Percentiles rank a stretch among this genome's conserved stretches.
These are phyloP conservation scores for Glandiceps talaboti DNA, from an alignment of 53 echinoderm and acorn worm species.

Conservation along the genomic window DNA sequence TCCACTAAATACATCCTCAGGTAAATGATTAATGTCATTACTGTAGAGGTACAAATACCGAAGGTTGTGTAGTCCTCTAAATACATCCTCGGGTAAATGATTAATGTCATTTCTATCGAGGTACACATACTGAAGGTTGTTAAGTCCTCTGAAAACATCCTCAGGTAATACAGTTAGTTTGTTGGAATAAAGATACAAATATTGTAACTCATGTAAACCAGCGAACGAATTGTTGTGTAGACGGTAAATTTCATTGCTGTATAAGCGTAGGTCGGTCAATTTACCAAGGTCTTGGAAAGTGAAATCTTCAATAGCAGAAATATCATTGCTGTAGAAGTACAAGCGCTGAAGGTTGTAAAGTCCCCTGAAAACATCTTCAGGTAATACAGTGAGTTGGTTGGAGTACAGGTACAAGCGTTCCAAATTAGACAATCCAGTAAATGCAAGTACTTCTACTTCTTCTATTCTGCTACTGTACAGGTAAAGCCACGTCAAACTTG, in stretches of 20 bases:
- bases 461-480: background rate
- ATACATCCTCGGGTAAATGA: background rate
- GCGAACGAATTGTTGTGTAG: background rate
- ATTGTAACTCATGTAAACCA: background rate
- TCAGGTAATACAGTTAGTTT: background rate
- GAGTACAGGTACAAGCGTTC: background rate
- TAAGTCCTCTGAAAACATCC: background rate
- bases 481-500: background rate
- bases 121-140: background rate
- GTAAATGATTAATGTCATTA: too few species aligned
- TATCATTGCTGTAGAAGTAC: background rate
- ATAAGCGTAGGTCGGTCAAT: background rate
- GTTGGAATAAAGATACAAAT: background rate
- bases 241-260: background rate
- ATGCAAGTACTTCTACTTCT: background rate
- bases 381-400: background rate
- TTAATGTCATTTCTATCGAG: background rate
- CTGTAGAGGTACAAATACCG: background rate
- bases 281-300: background rate
- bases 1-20: background rate
- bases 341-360: background rate
- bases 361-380: background rate
- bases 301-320: background rate
- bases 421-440: background rate
- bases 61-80: background rate